These are phyloP conservation scores for Hydropsyche tenuis DNA, from an alignment of 1,140 invertebrate genomes.

Conservation along the genomic window DNA sequence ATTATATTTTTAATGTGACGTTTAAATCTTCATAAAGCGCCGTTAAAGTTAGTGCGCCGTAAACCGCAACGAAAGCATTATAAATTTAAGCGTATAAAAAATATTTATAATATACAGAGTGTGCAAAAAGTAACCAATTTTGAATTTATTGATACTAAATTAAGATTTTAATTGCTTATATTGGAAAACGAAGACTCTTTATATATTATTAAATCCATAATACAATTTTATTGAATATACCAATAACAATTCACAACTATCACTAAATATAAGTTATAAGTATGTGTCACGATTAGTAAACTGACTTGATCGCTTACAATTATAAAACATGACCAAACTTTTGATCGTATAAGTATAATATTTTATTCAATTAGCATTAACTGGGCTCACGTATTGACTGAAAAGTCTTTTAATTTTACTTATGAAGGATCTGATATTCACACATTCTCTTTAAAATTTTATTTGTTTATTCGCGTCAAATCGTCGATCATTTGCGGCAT, in stretches of 20 bases:
- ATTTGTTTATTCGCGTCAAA: no score
- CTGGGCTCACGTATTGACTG: background rate
- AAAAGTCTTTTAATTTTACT: background rate
- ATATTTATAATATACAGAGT: background rate
- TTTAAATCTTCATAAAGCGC: constrained; percentile 26
- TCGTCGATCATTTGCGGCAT: background rate
- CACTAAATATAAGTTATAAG: background rate
- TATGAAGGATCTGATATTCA: background rate
- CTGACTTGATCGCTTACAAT: background rate
- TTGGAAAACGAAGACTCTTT: background rate
- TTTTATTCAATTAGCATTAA: background rate
- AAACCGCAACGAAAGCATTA: constrained; percentile 7
- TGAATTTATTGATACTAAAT: background rate
- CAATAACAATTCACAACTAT: background rate
- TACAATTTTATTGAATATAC: background rate
- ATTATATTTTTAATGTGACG: constrained; percentile 18
- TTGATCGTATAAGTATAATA: background rate
- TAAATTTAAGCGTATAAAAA: constrained; percentile 11
- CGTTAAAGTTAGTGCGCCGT: constrained; percentile 9
- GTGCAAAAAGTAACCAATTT: background rate
- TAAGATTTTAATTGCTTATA: background rate
- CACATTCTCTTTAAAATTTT: no score
- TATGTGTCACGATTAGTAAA: background rate
- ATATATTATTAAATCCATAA: background rate
- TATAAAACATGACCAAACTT: background rate